Base-by-base conservation (phyloP, 2,113 vertebrate genomes). In the Oxygymnocypris stewartii region DNA sequence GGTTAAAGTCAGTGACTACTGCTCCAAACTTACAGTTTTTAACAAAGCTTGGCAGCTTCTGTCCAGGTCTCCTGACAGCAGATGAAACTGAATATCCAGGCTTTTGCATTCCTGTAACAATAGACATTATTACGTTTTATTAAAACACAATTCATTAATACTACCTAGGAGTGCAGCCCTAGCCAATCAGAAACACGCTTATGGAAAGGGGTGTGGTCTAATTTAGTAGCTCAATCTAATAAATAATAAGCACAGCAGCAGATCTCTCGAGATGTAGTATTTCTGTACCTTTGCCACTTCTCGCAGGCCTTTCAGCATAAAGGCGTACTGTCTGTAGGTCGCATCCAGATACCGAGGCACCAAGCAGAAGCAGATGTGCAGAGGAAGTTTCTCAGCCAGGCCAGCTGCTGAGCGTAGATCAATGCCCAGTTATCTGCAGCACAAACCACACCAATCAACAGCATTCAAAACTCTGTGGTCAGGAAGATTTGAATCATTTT, bases 361-460 rank as follows among this genome's bases (percentile, higher is more conserved):
- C 90, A 97, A 84, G 84, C 96, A 97, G 91, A 96, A 93, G 61
- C 96, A 96, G 86, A 97, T 81, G 0, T 91, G 94, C 40, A 98
- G 92, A 4, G 96, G 96, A 11, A 97, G 91, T 12, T 94, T 92
- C 89, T 96, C 94, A 57, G 95, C 92, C 87, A 94, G 40, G 96
- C 96, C 71, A 97, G 91, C 76, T 86, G 92, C 91, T 97, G 97
- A 47, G 96, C 96, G 0, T 96, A 94, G 54, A 97, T 94, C 86
- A 97, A 92, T 0, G 96, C 96, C 96, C 97, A 97, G 87, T 97
- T 97, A 93, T 97, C 97, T 98, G 88, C n/a, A 75, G 79, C 6
- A 86, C 51, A 87, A 57, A 47, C n/a, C 42, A 6, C 23, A 18
- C 1, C 6, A 20, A 4, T 71, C 42, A 47, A 1, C 12, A 23